Evolutionary conservation across 2,888 invertebrate species (phyloP).

Genomic region (Drosophila atroscutellata): DNA sequence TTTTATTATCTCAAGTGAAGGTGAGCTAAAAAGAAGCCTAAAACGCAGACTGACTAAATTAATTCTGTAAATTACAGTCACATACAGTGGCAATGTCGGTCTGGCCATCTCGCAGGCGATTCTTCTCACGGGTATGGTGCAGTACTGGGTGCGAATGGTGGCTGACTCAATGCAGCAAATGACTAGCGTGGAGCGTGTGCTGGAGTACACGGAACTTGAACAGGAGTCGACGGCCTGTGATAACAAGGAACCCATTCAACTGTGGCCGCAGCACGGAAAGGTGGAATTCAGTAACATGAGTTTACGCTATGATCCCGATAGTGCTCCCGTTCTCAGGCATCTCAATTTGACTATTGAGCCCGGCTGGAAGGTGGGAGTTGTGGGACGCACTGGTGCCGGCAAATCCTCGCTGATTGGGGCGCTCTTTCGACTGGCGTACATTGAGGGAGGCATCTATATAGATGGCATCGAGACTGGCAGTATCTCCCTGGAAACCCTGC

Average conservation of each 20-base stretch:
- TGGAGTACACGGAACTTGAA: conserved; percentile 89
- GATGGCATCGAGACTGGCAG: conserved; percentile 88
- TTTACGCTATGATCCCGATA: conserved; percentile 87
- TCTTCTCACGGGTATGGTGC: conserved; percentile 89
- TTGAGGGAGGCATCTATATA: conserved; percentile 89
- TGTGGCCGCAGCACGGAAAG: conserved; percentile 90
- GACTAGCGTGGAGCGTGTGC: conserved; percentile 90
- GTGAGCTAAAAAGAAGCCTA: conserved; percentile 83
- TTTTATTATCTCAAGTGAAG: conserved; percentile 87
- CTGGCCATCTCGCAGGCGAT: conserved; percentile 89
- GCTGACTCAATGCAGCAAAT: conserved; percentile 89
- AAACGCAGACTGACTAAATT: background rate
- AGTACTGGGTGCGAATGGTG: conserved; percentile 89
- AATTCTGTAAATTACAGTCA: conserved; percentile 60
- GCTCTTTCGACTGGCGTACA: conserved; percentile 90
- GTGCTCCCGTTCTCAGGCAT: conserved; percentile 89
- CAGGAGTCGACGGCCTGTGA: conserved; percentile 84
- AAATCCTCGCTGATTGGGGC: conserved; percentile 92
- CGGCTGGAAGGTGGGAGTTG: conserved; percentile 90
- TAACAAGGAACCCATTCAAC: conserved; percentile 85
- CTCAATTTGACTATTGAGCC: conserved; percentile 89
- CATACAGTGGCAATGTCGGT: conserved; percentile 89
- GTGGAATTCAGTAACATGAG: conserved; percentile 86
- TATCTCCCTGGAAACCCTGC: conserved; percentile 85
- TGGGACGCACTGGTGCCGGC: conserved; percentile 93